Base-by-base conservation (phyloP, 2,797 vertebrate genomes). In the Tragopan temminckii region DNA sequence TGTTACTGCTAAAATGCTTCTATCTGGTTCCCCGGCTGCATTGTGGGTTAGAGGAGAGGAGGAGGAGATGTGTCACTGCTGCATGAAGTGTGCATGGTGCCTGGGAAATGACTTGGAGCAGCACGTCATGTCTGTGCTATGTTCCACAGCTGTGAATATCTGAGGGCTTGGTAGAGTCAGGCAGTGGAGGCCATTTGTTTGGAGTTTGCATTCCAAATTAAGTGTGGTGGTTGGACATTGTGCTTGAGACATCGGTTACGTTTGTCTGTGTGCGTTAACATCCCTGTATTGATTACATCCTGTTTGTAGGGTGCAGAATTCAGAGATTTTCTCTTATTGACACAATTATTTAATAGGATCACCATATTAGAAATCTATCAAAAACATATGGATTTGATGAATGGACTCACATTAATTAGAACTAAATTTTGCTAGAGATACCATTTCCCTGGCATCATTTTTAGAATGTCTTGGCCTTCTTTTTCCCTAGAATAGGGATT, bases 401-500 rank as follows among this genome's bases (percentile, higher is more conserved):
- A 77, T 50, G 38, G 25, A n/a, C 57, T 88, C 53, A 53, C 18
- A 6, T 66, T 86, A 90, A 84, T 74, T 89, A 72, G 64, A 83
- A 72, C 19, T 71, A 59, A 67, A 81, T 93, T 88, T 88, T 77
- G 69, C 69, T 75, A 59, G 74, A 85, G 74, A 83, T 93, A 68
- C 18, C 29, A 31, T 52, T 90, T 70, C 21, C 42, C 57, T 91
- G 55, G 59, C 59, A 68, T 84, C 36, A 58, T 52, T 66, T 74
- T 35, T 3, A 36, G 58, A 80, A 45, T 24, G 15, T 27, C 40
- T 12, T 53, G 69, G 55, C 20, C 24, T 25, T 3, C 42, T 70
- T 79, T 79, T 38, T 82, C 13, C 84, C 69, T 75, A 48, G 71
- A 89, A 90, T 82, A 45, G 75, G 25, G 10, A 38, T 78, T 68